These are phyloP conservation scores for Scolopax bukidnonensis DNA, from an alignment of 2,797 vertebrate genomes.

Conservation along the genomic window DNA sequence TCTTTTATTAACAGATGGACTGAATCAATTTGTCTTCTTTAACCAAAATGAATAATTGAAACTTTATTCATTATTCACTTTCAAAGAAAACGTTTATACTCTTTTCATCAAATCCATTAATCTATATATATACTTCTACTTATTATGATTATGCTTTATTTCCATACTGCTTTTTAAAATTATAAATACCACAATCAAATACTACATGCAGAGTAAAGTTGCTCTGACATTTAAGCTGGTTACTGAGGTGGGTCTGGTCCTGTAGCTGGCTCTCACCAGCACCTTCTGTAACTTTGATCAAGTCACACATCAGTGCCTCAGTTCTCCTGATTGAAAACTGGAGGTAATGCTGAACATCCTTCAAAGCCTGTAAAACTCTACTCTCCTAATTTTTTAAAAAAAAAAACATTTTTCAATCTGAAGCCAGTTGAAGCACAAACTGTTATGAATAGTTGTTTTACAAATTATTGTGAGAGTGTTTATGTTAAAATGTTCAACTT, in stretches of 20 bases:
- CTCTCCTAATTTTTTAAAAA: neutral
- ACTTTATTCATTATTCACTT: neutral
- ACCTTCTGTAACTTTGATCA: neutral
- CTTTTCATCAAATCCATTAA: neutral
- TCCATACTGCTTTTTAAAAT: neutral
- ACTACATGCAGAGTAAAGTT: neutral
- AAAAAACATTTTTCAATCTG: fast-evolving
- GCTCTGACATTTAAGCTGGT: neutral
- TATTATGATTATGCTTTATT: neutral
- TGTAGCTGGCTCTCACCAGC: neutral
- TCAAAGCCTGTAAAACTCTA: neutral
- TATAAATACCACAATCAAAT: neutral
- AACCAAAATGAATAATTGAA: neutral
- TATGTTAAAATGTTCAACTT: neutral
- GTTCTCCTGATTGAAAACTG: neutral
- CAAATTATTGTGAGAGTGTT: neutral
- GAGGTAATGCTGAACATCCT: neutral
- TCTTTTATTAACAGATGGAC: neutral
- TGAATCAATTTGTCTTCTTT: neutral
- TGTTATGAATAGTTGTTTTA: neutral
- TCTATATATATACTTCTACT: fast-evolving
- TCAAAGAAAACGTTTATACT: neutral
- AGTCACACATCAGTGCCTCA: neutral
- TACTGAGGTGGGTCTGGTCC: neutral
- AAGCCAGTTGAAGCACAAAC: neutral